Percentiles rank a stretch among this genome's conserved stretches.
Conservation (phyloP, 1,140 invertebrate genomes). For the Drosophila equinoxialis region DNA sequence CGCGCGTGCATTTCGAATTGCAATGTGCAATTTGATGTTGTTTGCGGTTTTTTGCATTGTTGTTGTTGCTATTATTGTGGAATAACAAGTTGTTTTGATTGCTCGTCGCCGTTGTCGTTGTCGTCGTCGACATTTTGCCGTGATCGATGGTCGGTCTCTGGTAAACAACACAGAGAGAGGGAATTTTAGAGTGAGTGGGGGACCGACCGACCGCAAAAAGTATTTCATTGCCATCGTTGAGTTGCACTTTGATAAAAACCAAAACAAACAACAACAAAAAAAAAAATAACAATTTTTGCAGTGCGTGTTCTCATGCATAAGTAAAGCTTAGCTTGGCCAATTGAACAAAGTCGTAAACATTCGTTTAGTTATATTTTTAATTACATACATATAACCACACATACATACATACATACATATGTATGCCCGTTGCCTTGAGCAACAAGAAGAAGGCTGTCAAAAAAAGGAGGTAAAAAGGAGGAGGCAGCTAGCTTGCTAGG, state of each 20-base stretch:
- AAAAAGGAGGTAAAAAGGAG: not conserved
- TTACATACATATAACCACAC: constrained; percentile 25
- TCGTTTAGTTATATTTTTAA: constrained; percentile 59
- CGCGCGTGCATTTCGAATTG: constrained; percentile 49
- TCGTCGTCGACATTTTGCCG: not conserved
- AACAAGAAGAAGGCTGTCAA: constrained; percentile 35
- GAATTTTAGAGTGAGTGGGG: constrained; percentile 9
- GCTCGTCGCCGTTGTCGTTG: constrained; percentile 9
- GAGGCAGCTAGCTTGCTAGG: not conserved
- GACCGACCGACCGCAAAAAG: constrained; percentile 54
- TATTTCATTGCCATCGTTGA: constrained; percentile 68
- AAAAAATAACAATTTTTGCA: constrained; percentile 4
- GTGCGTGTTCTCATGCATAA: constrained; percentile 47
- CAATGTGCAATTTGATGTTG: constrained; percentile 10
- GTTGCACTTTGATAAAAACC: constrained; percentile 52
- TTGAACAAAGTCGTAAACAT: constrained; percentile 53
- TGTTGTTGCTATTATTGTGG: constrained; percentile 46
- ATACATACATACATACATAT: not conserved
- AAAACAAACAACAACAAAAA: not conserved
- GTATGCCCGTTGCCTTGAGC: constrained; percentile 60
- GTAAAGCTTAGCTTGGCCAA: constrained; percentile 49
- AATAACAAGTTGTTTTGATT: constrained; percentile 81
- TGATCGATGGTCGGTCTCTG: constrained; percentile 39
- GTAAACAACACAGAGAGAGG: constrained; percentile 46
- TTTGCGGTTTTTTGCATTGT: constrained; percentile 40